Percentiles rank a stretch among this genome's conserved stretches.
phyloP scores from a whole-genome alignment of 2,113 vertebrate species.

The Paracanthobrama guichenoti region DNA sequence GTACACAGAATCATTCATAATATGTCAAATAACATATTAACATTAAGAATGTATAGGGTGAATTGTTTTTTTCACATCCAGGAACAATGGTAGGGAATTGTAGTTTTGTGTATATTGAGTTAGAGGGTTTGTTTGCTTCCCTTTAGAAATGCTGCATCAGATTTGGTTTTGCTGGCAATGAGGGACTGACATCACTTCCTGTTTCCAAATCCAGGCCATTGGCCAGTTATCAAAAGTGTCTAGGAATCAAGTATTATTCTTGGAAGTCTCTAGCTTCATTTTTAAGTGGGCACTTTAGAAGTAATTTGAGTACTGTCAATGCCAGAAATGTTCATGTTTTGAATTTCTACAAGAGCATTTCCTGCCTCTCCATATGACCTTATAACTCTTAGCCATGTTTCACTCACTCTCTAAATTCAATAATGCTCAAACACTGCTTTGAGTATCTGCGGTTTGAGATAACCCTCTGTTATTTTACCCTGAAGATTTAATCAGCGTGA shows the following conservation, averaged over 20 bases:
- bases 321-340: constrained; percentile 40
- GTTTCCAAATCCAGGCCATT: constrained; percentile 39
- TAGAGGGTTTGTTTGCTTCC: constrained; percentile 49
- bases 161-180: constrained; percentile 54
- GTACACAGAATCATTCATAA: neutral
- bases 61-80: neutral
- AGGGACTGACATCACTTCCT: constrained; percentile 52
- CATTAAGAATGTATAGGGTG: neutral
- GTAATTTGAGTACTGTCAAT: constrained; percentile 25
- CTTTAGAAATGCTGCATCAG: constrained; percentile 55
- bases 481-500: constrained; percentile 35
- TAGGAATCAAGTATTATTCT: constrained; percentile 30
- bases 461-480: constrained; percentile 36
- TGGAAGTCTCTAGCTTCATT: constrained; percentile 28
- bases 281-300: constrained; percentile 19
- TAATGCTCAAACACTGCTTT: constrained; percentile 12
- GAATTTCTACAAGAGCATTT: constrained; percentile 35
- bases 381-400: neutral
- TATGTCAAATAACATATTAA: neutral
- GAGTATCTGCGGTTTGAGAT: neutral
- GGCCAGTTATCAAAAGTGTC: constrained; percentile 30
- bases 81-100: neutral
- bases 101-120: constrained; percentile 14
- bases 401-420: constrained; percentile 9
- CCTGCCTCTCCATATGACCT: constrained; percentile 17